Conservation (phyloP, 2,113 vertebrate genomes). For the Halichoerus grypus region DNA sequence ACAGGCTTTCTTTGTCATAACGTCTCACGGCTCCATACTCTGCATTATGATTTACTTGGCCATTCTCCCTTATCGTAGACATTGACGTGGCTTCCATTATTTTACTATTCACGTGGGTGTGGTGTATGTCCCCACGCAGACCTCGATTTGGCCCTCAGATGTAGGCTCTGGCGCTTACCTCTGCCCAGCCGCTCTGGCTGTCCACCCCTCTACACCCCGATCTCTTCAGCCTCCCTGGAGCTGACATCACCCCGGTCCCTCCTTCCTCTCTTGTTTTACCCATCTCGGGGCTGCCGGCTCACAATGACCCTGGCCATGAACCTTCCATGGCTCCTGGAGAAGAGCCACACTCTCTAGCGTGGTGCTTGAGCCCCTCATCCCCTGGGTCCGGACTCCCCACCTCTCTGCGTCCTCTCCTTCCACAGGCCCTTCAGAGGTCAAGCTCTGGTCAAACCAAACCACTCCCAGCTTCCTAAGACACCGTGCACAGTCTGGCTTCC, state of each 20-base stretch:
- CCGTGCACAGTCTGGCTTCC: neutral
- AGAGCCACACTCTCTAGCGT: neutral
- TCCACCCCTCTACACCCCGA: neutral
- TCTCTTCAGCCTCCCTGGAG: neutral
- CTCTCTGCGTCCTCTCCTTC: neutral
- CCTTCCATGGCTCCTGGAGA: neutral
- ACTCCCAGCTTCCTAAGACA: neutral
- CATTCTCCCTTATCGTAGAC: neutral
- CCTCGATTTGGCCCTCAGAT: neutral
- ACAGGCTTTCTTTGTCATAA: neutral
- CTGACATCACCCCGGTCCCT: neutral
- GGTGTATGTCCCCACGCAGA: accelerated
- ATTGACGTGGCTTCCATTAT: neutral
- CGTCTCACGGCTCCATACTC: accelerated
- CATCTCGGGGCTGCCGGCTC: neutral
- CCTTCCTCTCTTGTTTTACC: neutral
- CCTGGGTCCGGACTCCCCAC: neutral
- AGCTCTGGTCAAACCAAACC: neutral
- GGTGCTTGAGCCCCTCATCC: neutral
- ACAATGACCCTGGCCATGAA: neutral
- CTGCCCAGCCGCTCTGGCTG: neutral
- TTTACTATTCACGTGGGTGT: neutral
- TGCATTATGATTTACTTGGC: neutral
- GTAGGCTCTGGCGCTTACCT: neutral
- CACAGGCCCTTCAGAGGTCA: neutral